Percentiles rank a stretch among this genome's conserved stretches.
Conservation (phyloP, 2,797 vertebrate species). For the Nothura maculosa region DNA sequence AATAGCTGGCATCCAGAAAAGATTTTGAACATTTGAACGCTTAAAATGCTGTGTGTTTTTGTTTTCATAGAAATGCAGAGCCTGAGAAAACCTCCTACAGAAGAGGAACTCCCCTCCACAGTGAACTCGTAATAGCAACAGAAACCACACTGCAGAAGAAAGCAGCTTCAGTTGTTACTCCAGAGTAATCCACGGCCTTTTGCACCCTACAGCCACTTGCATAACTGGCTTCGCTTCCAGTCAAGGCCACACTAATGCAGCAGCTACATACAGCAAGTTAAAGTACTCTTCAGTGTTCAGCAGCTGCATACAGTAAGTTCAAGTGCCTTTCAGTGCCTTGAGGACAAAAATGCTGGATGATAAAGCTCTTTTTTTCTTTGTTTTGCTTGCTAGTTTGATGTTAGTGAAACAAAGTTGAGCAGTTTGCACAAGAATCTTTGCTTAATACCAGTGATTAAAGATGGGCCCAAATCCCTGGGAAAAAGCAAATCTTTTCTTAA, state of each 20-base stretch:
- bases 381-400: neutral
- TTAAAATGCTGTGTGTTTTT: neutral
- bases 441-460: neutral
- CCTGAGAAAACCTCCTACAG: conserved; percentile 6
- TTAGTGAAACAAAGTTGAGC: neutral
- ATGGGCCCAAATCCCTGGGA: neutral
- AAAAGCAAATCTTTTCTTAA: neutral
- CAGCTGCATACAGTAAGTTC: neutral
- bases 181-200: conserved; percentile 50
- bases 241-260: conserved; percentile 19
- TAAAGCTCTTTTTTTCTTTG: neutral
- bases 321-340: conserved; percentile 4
- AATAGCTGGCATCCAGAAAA: conserved; percentile 39
- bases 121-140: conserved; percentile 24
- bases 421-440: neutral
- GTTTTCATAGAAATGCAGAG: conserved; percentile 13
- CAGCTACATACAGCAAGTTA: neutral
- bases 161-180: conserved; percentile 27
- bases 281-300: conserved; percentile 20
- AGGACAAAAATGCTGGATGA: conserved; percentile 20
- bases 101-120: conserved; percentile 23
- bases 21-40: conserved; percentile 26
- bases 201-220: conserved; percentile 8
- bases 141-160: conserved; percentile 1
- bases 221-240: conserved; percentile 25